phyloP scores from a whole-genome alignment of 2,797 vertebrate genomes.

The Chiloscyllium punctatum region DNA sequence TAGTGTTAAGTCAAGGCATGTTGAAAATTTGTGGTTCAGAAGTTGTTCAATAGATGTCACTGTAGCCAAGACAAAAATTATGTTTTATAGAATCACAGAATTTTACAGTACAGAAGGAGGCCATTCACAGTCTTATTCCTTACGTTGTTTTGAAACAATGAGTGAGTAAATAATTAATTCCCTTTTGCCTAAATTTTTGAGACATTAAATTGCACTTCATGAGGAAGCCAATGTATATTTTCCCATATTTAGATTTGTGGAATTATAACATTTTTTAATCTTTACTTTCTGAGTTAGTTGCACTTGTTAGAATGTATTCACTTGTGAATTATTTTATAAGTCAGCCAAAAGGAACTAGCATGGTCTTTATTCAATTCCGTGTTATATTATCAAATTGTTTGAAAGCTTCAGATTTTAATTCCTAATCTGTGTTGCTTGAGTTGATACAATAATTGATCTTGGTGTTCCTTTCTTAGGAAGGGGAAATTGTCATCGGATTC shows the following conservation, averaged over 20 bases:
- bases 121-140: not conserved
- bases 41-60: constrained; percentile 63
- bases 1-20: not conserved
- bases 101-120: too few species aligned
- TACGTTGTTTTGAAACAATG: not conserved
- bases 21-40: constrained; percentile 11
- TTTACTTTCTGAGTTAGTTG: not conserved
- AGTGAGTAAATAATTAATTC: not conserved
- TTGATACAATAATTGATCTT: not conserved
- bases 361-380: not conserved
- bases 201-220: not conserved
- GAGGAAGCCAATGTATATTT: not conserved
- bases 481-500: not conserved
- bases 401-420: not conserved
- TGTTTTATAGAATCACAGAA: not conserved
- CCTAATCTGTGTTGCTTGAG: not conserved
- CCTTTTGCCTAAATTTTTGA: not conserved
- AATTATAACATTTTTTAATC: not conserved
- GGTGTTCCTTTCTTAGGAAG: not conserved
- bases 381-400: not conserved
- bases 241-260: not conserved
- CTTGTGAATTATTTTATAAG: not conserved
- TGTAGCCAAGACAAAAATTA: constrained; percentile 62
- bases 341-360: not conserved
- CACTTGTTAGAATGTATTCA: too few species aligned